A percentile compares a stretch with the other conserved stretches of the same genome.
Evolutionary conservation across 2,888 invertebrate species (phyloP).

Genomic region (Drosophila demipolita): DNA sequence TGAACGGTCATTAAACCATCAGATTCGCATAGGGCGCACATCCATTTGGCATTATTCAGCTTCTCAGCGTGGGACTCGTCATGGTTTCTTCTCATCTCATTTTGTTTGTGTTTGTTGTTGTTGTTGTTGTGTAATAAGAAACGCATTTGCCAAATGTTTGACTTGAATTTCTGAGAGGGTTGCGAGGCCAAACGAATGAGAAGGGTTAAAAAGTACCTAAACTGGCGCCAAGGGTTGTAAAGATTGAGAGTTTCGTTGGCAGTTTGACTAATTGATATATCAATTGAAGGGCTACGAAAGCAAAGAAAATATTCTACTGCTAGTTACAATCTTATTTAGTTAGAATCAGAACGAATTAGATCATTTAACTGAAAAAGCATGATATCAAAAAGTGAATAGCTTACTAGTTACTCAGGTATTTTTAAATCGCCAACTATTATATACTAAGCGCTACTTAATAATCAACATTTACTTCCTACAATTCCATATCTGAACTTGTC

Average conservation of each 20-base stretch:
- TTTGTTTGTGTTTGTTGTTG: conserved; percentile 7
- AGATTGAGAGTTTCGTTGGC: conserved; percentile 11
- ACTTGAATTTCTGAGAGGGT: conserved; percentile 5
- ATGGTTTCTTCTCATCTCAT: background rate
- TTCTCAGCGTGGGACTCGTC: background rate
- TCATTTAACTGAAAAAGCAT: background rate
- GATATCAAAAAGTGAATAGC: background rate
- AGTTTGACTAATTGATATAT: conserved; percentile 48
- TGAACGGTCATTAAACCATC: conserved; percentile 62
- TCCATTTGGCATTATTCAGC: conserved; percentile 40
- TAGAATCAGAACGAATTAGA: background rate
- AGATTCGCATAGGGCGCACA: conserved; percentile 63
- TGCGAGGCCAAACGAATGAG: background rate
- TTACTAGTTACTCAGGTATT: background rate
- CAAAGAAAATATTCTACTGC: background rate
- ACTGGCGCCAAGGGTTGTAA: conserved; percentile 22
- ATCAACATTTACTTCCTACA: background rate
- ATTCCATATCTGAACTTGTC: background rate
- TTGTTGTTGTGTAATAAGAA: conserved; percentile 33
- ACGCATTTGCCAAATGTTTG: conserved; percentile 50
- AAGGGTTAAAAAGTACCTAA: background rate
- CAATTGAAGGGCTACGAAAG: conserved; percentile 36
- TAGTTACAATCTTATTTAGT: background rate
- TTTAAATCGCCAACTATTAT: background rate
- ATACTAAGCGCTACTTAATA: background rate